phyloP scores from a whole-genome alignment of 2,113 vertebrate species.

The Nycticryphes semicollaris region DNA sequence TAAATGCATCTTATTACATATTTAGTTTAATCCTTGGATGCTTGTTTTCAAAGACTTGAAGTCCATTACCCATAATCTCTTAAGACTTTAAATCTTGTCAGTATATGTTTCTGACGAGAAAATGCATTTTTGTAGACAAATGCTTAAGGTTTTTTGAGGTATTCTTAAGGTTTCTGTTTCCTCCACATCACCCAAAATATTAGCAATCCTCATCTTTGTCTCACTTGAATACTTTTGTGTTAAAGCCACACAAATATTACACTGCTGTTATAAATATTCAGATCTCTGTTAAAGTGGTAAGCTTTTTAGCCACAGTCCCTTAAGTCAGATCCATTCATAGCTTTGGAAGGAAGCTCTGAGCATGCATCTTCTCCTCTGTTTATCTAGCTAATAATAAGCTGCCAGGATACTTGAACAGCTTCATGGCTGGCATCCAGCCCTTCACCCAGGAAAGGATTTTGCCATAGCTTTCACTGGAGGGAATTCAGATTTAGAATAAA shows the following conservation, averaged over 20 bases:
- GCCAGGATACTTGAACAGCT: constrained; percentile 21
- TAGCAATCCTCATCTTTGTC: not conserved
- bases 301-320: not conserved
- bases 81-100: not conserved
- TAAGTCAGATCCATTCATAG: constrained; percentile 30
- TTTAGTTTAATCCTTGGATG: not conserved
- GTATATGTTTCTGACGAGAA: not conserved
- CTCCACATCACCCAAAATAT: not conserved
- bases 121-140: not conserved
- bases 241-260: not conserved
- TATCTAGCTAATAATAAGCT: constrained; percentile 59
- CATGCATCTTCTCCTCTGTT: constrained; percentile 22
- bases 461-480: not conserved
- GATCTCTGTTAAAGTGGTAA: not conserved
- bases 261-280: not conserved
- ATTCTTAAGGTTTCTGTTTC: not conserved
- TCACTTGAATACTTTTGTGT: not conserved
- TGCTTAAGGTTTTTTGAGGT: not conserved
- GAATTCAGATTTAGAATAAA: constrained; percentile 12
- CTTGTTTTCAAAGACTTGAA: not conserved
- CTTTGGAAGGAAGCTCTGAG: constrained; percentile 36
- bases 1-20: not conserved
- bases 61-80: not conserved
- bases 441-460: constrained; percentile 12
- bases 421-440: constrained; percentile 16